These are phyloP conservation scores for Drosophila watanabei DNA, from an alignment of 1,140 invertebrate genomes.

Conservation along the genomic window DNA sequence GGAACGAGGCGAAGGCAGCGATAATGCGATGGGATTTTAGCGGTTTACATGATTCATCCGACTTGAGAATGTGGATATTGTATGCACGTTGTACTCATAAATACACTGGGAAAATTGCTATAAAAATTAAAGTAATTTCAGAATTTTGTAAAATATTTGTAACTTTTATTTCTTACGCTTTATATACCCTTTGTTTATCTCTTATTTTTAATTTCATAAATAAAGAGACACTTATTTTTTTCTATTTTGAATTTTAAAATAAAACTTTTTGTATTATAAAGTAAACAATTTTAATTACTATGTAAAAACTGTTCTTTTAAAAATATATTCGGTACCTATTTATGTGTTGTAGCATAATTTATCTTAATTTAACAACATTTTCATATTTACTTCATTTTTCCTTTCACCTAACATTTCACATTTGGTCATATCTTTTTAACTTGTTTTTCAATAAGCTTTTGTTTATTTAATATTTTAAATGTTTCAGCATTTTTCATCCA, in stretches of 20 bases:
- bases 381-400: no score
- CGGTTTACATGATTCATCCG: constrained; percentile 41
- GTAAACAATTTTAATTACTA: no score
- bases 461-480: background rate
- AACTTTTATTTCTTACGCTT: background rate
- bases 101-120: background rate
- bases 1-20: background rate
- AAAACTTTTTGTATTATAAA: no score
- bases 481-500: background rate
- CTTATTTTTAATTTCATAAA: no score
- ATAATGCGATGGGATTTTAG: constrained; percentile 19
- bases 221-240: no score
- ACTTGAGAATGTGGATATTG: background rate
- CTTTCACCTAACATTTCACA: no score
- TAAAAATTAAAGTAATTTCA: background rate
- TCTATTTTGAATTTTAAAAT: no score
- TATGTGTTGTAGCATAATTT: no score
- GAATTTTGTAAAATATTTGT: background rate
- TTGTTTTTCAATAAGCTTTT: background rate
- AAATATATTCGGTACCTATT: no score
- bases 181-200: no score
- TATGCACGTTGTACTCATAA: background rate
- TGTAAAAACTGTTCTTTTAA: no score
- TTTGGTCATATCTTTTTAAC: background rate
- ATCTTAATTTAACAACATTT: no score